Base-by-base conservation (phyloP, 2,113 vertebrate genomes). In the Stigmatopora argus region DNA sequence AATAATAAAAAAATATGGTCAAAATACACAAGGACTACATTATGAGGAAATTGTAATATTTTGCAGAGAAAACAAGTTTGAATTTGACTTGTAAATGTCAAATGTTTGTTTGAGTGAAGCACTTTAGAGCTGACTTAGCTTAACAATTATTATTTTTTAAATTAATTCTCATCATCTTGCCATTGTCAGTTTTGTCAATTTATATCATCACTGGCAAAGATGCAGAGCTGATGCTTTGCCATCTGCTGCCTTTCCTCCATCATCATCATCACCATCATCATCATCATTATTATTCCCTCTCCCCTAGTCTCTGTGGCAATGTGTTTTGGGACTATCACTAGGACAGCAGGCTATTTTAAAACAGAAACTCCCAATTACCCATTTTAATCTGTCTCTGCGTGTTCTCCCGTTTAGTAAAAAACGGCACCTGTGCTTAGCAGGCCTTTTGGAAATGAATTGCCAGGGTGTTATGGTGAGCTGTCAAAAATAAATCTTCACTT, bases 261-360 rank as follows among this genome's bases (percentile, higher is more conserved):
- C 61, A 46, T 78, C 73, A 49, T 66, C 62, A 18, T 61, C 66
- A 7, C 69, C 67, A 49, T 66, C 62, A 21, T 56, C 66, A 7
- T 62, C 67, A 56, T 69, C 51, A 51, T 68, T 62, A 68, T 72
- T 66, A 66, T 69, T 66, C 78, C 59, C 57, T 31, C 57, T 56
- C 64, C 64, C 71, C 64, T 45, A 8, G 51, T 79, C 71, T 79
- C 66, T 69, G 73, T 70, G 67, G 59, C 67, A 51, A 1, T 81
- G 80, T 83, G 81, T 83, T 84, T 73, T 85, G 87, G 82, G 86
- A 86, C 74, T 81, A 64, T 81, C 79, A 82, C 75, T 66, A 69
- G 74, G 78, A 68, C 80, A 62, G 68, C 14, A 26, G 73, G 71
- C 80, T 80, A 82, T 80, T 87, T 89, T 78, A 83, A 79, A 83